Percentiles rank a stretch among this genome's conserved stretches.
Evolutionary conservation across 2,888 invertebrate genomes (phyloP).

Genomic region (Teleiodes luculella): DNA sequence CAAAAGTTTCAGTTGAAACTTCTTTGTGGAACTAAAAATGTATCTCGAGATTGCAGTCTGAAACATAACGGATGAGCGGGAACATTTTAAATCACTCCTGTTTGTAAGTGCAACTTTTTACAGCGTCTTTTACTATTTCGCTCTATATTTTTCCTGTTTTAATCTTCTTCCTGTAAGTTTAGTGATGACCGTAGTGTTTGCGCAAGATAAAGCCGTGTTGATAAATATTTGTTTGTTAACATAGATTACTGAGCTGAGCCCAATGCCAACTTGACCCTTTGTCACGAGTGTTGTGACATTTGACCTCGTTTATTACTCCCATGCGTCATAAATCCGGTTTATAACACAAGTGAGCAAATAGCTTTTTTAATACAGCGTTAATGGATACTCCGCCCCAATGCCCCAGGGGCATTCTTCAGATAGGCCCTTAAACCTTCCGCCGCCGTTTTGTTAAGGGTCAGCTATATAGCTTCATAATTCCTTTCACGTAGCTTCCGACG

Average conservation of each 20-base stretch:
- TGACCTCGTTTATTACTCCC: slow-evolving; percentile 44
- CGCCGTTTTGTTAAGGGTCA: slow-evolving; percentile 29
- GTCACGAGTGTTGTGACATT: slow-evolving; percentile 35
- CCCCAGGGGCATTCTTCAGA: slow-evolving; percentile 29
- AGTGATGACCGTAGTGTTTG: slow-evolving; percentile 1
- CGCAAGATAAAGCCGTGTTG: neutral
- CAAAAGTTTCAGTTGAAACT: slow-evolving; percentile 8
- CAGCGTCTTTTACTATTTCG: slow-evolving; percentile 1
- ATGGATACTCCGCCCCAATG: slow-evolving; percentile 41
- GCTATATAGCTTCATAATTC: slow-evolving; percentile 8
- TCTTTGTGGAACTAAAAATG: slow-evolving; percentile 9
- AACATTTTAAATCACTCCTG: slow-evolving; percentile 12
- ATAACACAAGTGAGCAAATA: slow-evolving; percentile 50
- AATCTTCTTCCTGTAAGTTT: neutral
- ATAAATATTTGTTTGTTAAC: slow-evolving; percentile 36
- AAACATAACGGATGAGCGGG: slow-evolving; percentile 9
- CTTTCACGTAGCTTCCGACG: neutral
- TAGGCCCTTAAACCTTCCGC: slow-evolving; percentile 26
- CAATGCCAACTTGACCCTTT: slow-evolving; percentile 47
- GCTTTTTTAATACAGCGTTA: slow-evolving; percentile 56
- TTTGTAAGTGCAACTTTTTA: slow-evolving; percentile 8
- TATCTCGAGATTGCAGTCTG: slow-evolving; percentile 11
- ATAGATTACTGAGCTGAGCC: slow-evolving; percentile 45
- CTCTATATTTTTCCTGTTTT: neutral
- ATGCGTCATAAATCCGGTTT: slow-evolving; percentile 50